A percentile compares a stretch with the other conserved stretches of the same genome.
Conservation (phyloP, 2,797 vertebrate species). For the Chaetodon trifasciatus region DNA sequence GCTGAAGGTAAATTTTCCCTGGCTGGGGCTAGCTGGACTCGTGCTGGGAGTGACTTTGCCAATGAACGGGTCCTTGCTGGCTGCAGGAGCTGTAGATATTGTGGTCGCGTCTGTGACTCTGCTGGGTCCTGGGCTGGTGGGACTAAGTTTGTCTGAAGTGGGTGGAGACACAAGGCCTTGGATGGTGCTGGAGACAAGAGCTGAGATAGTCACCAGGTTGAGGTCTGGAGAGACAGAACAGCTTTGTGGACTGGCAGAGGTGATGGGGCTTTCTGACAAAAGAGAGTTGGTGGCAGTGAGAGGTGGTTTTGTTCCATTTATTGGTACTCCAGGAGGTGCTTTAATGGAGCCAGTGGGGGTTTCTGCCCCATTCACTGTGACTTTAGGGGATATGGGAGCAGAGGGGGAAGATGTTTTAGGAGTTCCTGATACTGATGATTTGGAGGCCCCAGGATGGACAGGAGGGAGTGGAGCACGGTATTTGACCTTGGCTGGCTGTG, state of each 20-base stretch:
- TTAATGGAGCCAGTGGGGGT: constrained; percentile 13
- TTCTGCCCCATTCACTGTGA: constrained; percentile 29
- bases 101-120: not conserved
- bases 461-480: constrained; percentile 77
- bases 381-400: constrained; percentile 7
- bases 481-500: constrained; percentile 62
- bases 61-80: constrained; percentile 29
- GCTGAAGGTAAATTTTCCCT: constrained; percentile 49
- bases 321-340: constrained; percentile 21
- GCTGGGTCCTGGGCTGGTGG: constrained; percentile 30
- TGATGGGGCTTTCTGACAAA: constrained; percentile 42
- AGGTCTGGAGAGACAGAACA: constrained; percentile 25
- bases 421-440: not conserved
- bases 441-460: constrained; percentile 16
- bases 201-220: constrained; percentile 65
- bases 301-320: constrained; percentile 55
- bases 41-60: constrained; percentile 21
- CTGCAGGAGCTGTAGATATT: not conserved
- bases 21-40: constrained; percentile 55
- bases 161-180: constrained; percentile 65
- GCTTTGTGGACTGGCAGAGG: constrained; percentile 15
- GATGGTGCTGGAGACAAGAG: constrained; percentile 75
- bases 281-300: constrained; percentile 21
- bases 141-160: constrained; percentile 44
- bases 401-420: constrained; percentile 42